phyloP scores from a whole-genome alignment of 2,113 vertebrate genomes.

The Dryoscopus gambensis region DNA sequence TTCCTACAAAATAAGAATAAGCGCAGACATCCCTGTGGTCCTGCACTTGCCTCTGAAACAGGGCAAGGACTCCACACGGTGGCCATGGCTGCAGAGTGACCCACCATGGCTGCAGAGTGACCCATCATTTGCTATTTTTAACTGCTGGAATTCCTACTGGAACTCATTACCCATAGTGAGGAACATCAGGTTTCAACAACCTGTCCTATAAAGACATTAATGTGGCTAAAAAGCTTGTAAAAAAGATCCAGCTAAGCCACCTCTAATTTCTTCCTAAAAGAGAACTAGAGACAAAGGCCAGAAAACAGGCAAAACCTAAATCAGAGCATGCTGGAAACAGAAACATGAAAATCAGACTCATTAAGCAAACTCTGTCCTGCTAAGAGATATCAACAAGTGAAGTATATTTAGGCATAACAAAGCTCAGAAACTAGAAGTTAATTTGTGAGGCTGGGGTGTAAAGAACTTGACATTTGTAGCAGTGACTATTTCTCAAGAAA shows the following conservation, averaged over 20 bases:
- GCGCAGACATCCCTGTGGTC: accelerated
- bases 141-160: neutral
- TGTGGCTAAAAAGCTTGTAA: neutral
- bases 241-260: neutral
- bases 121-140: neutral
- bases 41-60: accelerated
- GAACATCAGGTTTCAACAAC: neutral
- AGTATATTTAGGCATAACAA: neutral
- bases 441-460: neutral
- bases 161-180: neutral
- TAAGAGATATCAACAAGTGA: neutral
- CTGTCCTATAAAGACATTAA: neutral
- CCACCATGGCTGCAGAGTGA: neutral
- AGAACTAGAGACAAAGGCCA: neutral
- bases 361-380: neutral
- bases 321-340: neutral
- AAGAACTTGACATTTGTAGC: neutral
- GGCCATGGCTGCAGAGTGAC: neutral
- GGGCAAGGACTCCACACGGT: neutral
- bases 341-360: neutral
- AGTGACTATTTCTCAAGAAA: neutral
- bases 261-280: neutral
- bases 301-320: neutral
- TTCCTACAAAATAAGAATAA: neutral
- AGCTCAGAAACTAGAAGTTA: neutral